Evolutionary conservation across 2,888 invertebrate species (phyloP), one percentile per base, ranked within the genome.

Genomic region (Myopa testacea): DNA sequence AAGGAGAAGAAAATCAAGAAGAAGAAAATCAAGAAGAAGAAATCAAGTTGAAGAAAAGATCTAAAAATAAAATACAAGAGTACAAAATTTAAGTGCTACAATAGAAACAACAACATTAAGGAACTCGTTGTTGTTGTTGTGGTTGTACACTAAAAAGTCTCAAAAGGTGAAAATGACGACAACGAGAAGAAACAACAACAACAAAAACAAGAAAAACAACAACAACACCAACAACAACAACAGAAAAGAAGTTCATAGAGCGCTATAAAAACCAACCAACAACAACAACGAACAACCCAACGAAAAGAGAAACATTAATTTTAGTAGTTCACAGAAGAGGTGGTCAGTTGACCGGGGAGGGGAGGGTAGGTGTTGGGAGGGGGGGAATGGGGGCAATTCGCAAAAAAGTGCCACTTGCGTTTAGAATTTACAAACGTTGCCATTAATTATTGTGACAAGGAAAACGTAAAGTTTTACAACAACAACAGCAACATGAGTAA

Each of bases 161-260:
- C 8, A 34, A 62, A 62, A 62, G 62, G 62, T 62, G 76, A 34
- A 62, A 62, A 62, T 12, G 16, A 38, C n/a, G 76, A 65, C 75
- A 76, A 55, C 52, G 6, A 60, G 38, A 62, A 73, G 71, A 26
- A 68, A 58, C 68, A 68, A 26, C 67, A 68, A 40, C 45, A 60
- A 69, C 60, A 26, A 62, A 26, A 76, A 76, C 40, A 58, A 2
- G 26, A 26, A 34, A 19, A 62, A 62, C 4, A 16, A 38, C 12
- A 73, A 65, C 75, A 62, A 62, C 4, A 16, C 26, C 12, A 73
- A 65, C 75, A 68, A 26, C 67, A 68, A 40, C 45, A 60, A 69
- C 40, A 26, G 45, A 26, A 76, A 76, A 45, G 40, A 70, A 50
- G 16, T 26, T 37, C 16, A 4, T 38, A 3, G 62, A 62, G 26